A percentile compares a stretch with the other conserved stretches of the same genome.
These are phyloP conservation scores for Phalacrocorax carbo DNA, from an alignment of 2,113 vertebrate species.

Conservation along the genomic window DNA sequence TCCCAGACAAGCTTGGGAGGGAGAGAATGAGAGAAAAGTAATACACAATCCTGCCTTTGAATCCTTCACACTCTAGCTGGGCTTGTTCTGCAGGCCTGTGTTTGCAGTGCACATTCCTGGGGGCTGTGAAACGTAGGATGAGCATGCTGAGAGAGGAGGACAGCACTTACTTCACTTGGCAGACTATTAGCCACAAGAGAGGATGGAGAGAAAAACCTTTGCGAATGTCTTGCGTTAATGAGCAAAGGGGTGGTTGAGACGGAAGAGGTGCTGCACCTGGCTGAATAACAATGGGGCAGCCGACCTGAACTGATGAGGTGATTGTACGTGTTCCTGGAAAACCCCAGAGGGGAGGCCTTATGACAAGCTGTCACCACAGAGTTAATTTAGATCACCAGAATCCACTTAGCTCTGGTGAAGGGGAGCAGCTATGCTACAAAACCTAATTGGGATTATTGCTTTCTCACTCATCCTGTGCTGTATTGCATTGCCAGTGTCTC, in stretches of 20 bases:
- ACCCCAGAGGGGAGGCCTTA: neutral
- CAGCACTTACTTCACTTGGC: neutral
- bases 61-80: neutral
- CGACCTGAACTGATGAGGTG: neutral
- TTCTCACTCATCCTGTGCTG: neutral
- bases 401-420: neutral
- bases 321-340: neutral
- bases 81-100: neutral
- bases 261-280: neutral
- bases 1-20: neutral
- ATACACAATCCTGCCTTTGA: neutral
- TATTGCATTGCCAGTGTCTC: neutral
- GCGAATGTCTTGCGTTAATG: neutral
- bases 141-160: neutral
- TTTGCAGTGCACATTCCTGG: neutral
- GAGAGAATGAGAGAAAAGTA: neutral
- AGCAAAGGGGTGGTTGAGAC: neutral
- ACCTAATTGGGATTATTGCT: neutral
- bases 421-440: neutral
- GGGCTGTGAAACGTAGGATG: neutral
- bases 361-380: neutral
- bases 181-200: neutral
- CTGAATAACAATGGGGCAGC: neutral
- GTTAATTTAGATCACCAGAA: neutral
- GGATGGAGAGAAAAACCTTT: neutral